Conservation (phyloP, 2,797 vertebrate genomes). For the Acanthurus leucopareius region DNA sequence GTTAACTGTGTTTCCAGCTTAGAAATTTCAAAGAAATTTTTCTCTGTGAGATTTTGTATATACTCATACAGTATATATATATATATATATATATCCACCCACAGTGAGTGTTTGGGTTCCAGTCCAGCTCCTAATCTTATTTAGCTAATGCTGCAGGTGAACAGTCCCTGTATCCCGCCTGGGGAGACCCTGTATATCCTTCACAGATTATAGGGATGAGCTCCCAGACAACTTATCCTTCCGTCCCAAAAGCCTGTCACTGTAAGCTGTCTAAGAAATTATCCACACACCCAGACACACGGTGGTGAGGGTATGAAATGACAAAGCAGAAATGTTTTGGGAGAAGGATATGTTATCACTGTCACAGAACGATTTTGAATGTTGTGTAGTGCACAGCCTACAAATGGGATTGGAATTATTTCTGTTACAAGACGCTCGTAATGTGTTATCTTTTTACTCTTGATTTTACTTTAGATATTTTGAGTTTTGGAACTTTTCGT, state of each 20-base stretch:
- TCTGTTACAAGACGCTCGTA: conserved; percentile 30
- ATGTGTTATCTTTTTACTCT: conserved; percentile 30
- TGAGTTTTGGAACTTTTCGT: conserved; percentile 29
- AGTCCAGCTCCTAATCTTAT: conserved; percentile 81
- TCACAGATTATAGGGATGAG: conserved; percentile 82
- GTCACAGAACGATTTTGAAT: conserved; percentile 60
- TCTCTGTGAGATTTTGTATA: conserved; percentile 58
- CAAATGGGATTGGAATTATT: conserved; percentile 72
- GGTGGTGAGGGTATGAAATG: conserved; percentile 75
- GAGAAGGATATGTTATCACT: conserved; percentile 72
- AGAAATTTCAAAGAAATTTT: conserved; percentile 56
- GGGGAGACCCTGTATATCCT: conserved; percentile 82
- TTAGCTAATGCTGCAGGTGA: conserved; percentile 83
- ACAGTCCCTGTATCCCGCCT: conserved; percentile 74
- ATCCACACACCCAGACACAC: conserved; percentile 77
- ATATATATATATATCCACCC: conserved; percentile 50
- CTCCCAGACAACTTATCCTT: conserved; percentile 80
- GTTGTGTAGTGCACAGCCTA: conserved; percentile 65
- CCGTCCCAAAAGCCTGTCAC: conserved; percentile 78
- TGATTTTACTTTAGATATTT: conserved; percentile 56
- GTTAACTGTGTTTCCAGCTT: conserved; percentile 56
- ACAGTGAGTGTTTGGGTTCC: conserved; percentile 70
- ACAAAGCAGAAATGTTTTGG: conserved; percentile 81
- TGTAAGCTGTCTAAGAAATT: conserved; percentile 80
- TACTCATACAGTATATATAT: conserved; percentile 42